These are phyloP conservation scores for Dasyurus viverrinus DNA, from an alignment of 2,113 vertebrate species.

Conservation along the genomic window DNA sequence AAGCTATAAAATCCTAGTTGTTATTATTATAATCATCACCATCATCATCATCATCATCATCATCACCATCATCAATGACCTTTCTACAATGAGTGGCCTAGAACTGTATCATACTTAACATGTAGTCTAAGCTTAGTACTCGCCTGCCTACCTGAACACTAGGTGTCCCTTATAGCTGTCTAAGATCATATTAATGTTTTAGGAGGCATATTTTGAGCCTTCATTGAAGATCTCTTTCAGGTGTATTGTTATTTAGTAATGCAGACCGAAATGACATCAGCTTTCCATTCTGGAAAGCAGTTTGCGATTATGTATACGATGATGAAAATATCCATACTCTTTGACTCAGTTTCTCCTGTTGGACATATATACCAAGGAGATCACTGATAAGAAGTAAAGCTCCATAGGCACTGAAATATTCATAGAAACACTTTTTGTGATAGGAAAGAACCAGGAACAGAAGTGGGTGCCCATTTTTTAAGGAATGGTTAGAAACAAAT, in stretches of 20 bases:
- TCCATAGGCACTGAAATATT: neutral
- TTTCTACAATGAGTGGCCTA: neutral
- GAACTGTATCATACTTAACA: neutral
- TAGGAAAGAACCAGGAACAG: neutral
- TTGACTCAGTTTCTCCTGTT: neutral
- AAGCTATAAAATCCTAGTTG: neutral
- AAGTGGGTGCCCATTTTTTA: neutral
- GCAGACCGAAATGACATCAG: neutral
- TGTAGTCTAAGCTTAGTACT: neutral
- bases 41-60: neutral
- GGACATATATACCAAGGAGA: neutral
- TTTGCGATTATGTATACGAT: neutral
- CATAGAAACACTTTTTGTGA: neutral
- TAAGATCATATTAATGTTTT: neutral
- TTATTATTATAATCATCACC: neutral
- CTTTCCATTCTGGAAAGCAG: neutral
- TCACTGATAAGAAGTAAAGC: neutral
- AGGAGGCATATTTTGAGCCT: neutral
- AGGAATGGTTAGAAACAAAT: neutral
- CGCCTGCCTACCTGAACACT: neutral
- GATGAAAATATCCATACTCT: neutral
- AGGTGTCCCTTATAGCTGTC: neutral
- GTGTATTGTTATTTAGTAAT: neutral
- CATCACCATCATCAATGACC: too few species aligned
- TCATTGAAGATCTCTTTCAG: neutral